Conservation (phyloP, 2,888 invertebrate species). For the Heliconius cydno region DNA sequence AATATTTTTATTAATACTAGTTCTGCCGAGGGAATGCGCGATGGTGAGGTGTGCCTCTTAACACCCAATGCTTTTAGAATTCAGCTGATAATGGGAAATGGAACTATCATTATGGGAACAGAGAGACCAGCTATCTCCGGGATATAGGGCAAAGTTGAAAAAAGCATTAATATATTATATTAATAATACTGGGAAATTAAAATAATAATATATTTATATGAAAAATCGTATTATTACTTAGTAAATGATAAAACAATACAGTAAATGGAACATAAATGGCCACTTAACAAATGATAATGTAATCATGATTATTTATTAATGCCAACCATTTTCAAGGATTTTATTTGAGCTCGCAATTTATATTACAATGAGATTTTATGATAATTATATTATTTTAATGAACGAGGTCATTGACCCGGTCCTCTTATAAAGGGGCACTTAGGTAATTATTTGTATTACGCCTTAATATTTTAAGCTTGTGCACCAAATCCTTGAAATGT, state of each 20-base stretch:
- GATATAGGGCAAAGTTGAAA: too few relatives aligned
- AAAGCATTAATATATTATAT: neutral
- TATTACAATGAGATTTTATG: constrained; percentile 24
- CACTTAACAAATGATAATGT: constrained; percentile 9
- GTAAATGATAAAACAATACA: neutral
- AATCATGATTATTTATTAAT: constrained; percentile 18
- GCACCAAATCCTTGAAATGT: constrained; percentile 20
- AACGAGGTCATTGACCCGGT: constrained; percentile 17
- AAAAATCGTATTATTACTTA: neutral
- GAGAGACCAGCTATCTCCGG: too few relatives aligned
- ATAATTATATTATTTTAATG: constrained; percentile 17
- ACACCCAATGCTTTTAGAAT: too few relatives aligned
- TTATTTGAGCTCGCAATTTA: constrained; percentile 19
- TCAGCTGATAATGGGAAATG: too few relatives aligned
- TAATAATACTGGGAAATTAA: neutral
- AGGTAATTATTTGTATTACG: constrained; percentile 27
- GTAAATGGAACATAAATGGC: neutral
- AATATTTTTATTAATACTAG: too few relatives aligned
- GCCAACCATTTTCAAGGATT: constrained; percentile 13
- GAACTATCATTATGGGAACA: too few relatives aligned
- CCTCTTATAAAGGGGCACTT: constrained; percentile 21
- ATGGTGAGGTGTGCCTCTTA: too few relatives aligned
- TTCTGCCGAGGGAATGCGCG: too few relatives aligned
- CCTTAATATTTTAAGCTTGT: constrained; percentile 15
- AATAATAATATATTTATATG: neutral